Evolutionary conservation across 2,797 vertebrate species (phyloP).

Genomic region (Hypotaenidia okinawae): DNA sequence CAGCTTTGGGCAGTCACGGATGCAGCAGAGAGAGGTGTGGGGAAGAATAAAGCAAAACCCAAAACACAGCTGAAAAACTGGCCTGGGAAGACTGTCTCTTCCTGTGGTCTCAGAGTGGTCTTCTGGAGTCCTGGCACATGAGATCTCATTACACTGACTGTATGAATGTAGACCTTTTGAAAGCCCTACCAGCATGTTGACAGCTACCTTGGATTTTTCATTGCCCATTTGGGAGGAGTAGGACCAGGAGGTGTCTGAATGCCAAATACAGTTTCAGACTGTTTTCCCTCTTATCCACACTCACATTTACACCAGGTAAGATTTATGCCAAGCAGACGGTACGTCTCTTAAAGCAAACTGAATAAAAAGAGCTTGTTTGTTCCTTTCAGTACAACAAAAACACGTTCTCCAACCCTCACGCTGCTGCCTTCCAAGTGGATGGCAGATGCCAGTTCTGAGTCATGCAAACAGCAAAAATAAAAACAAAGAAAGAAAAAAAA

Average conservation of each 20-base stretch:
- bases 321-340: neutral
- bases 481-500: neutral
- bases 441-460: neutral
- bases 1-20: neutral
- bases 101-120: neutral
- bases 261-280: neutral
- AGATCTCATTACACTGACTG: neutral
- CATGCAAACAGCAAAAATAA: neutral
- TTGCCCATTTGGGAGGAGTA: neutral
- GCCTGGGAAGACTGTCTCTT: neutral
- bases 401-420: neutral
- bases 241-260: neutral
- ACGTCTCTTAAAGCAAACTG: neutral
- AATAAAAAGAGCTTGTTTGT: neutral
- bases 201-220: neutral
- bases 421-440: neutral
- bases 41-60: neutral
- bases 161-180: neutral
- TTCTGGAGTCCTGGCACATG: neutral
- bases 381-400: neutral
- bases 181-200: neutral
- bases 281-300: neutral
- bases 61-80: neutral
- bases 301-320: neutral
- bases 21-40: neutral